Evolutionary conservation across 2,797 vertebrate genomes (phyloP).

Genomic region (Artibeus jamaicensis): DNA sequence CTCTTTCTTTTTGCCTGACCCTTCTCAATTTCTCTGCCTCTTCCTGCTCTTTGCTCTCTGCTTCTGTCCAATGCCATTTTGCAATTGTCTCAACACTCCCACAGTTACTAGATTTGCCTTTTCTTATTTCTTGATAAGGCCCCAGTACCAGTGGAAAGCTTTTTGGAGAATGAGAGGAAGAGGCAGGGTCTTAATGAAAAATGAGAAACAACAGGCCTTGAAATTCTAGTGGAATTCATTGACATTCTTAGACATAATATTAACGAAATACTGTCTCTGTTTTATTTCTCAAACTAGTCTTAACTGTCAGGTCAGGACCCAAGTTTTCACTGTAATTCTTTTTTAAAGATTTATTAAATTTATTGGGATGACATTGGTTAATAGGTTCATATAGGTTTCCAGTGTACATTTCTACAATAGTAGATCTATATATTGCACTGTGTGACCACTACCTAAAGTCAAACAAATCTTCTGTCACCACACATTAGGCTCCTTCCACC

Average conservation of each 20-base stretch:
- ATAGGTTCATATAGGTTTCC: not conserved
- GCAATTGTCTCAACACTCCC: not conserved
- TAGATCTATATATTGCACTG: not conserved
- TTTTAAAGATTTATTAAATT: not conserved
- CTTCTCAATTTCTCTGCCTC: not conserved
- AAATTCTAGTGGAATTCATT: not conserved
- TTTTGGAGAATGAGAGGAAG: not conserved
- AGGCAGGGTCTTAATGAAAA: slow-evolving; percentile 10
- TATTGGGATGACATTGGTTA: not conserved
- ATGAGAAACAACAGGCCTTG: not conserved
- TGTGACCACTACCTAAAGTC: not conserved
- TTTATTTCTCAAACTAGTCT: not conserved
- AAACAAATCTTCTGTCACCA: not conserved
- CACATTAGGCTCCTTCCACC: not conserved
- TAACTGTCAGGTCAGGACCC: not conserved
- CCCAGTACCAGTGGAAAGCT: not conserved
- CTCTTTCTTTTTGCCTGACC: not conserved
- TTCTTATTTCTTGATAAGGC: not conserved
- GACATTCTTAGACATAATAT: not conserved
- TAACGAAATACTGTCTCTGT: not conserved
- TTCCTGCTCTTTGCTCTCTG: not conserved
- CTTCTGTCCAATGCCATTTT: not conserved
- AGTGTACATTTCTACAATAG: not conserved
- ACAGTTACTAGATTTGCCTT: not conserved
- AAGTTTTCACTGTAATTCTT: not conserved